phyloP scores from a whole-genome alignment of 1,140 invertebrate genomes.

The Rhysida immarginata region DNA sequence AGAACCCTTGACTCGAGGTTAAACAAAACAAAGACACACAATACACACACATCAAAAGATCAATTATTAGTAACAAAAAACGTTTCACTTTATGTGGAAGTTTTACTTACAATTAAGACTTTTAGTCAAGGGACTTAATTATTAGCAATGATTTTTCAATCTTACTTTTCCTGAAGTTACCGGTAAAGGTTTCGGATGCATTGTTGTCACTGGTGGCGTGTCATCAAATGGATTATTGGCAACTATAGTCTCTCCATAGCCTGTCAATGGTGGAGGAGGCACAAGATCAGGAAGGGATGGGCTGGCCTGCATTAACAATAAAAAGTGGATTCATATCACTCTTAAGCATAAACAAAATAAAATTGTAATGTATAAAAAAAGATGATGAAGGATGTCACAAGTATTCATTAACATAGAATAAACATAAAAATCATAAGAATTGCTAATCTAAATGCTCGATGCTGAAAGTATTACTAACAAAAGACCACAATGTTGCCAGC shows the following conservation, averaged over 20 bases:
- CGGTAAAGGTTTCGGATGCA: constrained; percentile 54
- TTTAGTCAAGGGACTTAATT: too few relatives aligned
- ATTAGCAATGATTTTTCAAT: too few relatives aligned
- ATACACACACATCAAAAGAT: too few relatives aligned
- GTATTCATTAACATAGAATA: not conserved
- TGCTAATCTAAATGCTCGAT: not conserved
- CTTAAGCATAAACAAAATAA: not conserved
- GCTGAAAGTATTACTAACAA: not conserved
- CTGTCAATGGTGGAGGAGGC: constrained; percentile 22
- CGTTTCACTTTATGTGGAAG: too few relatives aligned
- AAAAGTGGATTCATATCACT: not conserved
- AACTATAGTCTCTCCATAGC: constrained; percentile 82
- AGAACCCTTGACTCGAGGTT: too few relatives aligned
- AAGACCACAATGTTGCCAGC: not conserved
- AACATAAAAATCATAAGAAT: not conserved
- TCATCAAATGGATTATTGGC: constrained; percentile 94
- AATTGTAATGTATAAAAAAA: not conserved
- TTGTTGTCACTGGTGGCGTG: constrained; percentile 39
- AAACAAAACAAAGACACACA: too few relatives aligned
- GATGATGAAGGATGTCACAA: not conserved
- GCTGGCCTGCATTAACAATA: constrained; percentile 13
- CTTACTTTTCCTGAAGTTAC: constrained; percentile 70
- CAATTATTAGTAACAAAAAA: too few relatives aligned
- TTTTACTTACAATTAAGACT: too few relatives aligned
- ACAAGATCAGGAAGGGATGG: constrained; percentile 17